These are phyloP conservation scores for Notarius quadriscutis DNA, from an alignment of 2,113 vertebrate species.

Conservation along the genomic window DNA sequence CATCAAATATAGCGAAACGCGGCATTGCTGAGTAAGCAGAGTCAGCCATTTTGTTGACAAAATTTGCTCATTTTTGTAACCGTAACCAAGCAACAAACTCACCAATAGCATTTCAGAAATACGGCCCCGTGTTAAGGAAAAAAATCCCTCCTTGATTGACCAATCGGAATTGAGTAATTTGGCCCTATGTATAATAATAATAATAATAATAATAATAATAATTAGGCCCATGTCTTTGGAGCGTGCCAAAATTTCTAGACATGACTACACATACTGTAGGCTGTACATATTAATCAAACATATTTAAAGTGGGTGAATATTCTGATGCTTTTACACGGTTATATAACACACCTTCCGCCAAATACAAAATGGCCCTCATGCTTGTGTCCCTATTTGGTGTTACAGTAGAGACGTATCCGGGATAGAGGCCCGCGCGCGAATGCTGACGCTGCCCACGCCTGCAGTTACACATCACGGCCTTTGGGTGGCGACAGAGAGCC, in stretches of 20 bases:
- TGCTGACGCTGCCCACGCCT: constrained; percentile 45
- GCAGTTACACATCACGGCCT: constrained; percentile 24
- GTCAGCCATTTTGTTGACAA: too few species aligned
- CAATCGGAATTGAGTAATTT: too few species aligned
- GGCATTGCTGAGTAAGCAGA: too few species aligned
- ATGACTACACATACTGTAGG: neutral
- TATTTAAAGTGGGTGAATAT: neutral
- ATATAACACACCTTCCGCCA: constrained; percentile 42
- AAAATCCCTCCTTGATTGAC: too few species aligned
- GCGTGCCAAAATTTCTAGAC: neutral
- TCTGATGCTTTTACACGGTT: constrained; percentile 1
- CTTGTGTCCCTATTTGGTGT: constrained; percentile 71
- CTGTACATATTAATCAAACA: neutral
- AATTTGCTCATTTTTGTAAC: too few species aligned
- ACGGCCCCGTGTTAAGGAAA: too few species aligned
- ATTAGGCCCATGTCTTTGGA: neutral
- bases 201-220: too few species aligned
- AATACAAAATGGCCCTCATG: constrained; percentile 59
- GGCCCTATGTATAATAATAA: too few species aligned
- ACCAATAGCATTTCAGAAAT: too few species aligned
- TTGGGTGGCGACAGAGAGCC: constrained; percentile 50
- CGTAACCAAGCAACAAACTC: too few species aligned
- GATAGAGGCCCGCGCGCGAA: constrained; percentile 38
- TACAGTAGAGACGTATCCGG: constrained; percentile 40
- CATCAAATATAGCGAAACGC: too few species aligned